Conservation (phyloP, 2,888 invertebrate genomes). For the Argyra leucocephala region DNA sequence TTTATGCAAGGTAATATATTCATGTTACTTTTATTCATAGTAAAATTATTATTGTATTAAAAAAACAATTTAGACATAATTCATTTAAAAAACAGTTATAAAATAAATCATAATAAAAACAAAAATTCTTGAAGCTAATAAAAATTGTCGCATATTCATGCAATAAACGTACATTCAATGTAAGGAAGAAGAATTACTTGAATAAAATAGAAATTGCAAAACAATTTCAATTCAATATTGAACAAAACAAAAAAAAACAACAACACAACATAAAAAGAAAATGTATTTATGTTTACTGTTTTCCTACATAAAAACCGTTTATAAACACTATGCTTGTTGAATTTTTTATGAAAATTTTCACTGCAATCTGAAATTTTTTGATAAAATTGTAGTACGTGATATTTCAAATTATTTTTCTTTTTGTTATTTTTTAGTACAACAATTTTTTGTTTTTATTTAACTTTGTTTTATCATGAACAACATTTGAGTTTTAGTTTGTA, state of each 20-base stretch:
- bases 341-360: neutral
- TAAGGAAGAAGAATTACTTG: neutral
- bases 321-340: neutral
- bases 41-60: no score
- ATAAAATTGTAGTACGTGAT: neutral
- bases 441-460: no score
- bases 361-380: neutral
- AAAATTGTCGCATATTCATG: conserved; percentile 1
- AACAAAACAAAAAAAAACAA: neutral
- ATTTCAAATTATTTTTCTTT: neutral
- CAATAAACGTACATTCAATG: neutral
- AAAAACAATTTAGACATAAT: no score
- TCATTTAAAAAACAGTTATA: neutral
- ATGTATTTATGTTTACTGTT: neutral
- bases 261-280: neutral
- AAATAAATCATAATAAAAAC: neutral
- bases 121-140: neutral
- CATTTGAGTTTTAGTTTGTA: no score
- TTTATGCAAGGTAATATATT: no score
- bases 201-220: neutral
- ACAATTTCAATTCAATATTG: neutral
- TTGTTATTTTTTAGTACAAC: no score
- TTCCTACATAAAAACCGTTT: neutral
- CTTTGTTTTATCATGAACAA: no score
- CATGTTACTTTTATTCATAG: no score